Evolutionary conservation across 2,113 vertebrate species (phyloP).

Genomic region (Xenopus borealis): DNA sequence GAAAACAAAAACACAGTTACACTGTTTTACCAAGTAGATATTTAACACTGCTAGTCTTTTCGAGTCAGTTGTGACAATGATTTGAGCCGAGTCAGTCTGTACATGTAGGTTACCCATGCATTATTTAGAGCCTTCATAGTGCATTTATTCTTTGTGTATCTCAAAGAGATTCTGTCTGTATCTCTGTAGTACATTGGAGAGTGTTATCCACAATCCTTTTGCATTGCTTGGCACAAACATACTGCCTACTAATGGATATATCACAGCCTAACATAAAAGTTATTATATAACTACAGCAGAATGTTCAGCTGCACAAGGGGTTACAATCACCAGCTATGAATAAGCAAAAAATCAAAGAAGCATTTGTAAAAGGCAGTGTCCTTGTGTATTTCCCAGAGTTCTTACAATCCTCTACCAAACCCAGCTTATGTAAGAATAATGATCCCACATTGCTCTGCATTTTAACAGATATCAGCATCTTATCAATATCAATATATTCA

Average conservation of each 20-base stretch:
- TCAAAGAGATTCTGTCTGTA: background rate
- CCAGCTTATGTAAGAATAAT: background rate
- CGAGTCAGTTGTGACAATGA: constrained; percentile 46
- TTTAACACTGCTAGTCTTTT: too few species aligned
- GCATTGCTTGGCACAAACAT: background rate
- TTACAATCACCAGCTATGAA: background rate
- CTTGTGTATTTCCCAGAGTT: background rate
- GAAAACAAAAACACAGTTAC: too few species aligned
- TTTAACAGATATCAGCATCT: too few species aligned
- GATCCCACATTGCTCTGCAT: background rate
- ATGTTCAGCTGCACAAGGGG: background rate
- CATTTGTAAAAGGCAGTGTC: background rate
- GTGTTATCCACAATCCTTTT: background rate
- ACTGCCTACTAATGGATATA: background rate
- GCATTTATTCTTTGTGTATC: background rate
- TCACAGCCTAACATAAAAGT: background rate
- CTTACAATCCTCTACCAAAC: background rate
- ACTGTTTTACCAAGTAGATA: too few species aligned
- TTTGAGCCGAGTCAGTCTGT: constrained; percentile 46
- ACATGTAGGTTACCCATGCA: constrained; percentile 49
- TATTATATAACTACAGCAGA: background rate
- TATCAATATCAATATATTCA: too few species aligned
- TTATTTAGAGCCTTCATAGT: constrained; percentile 59
- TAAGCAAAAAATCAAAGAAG: background rate
- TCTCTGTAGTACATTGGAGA: constrained; percentile 4